Base-by-base conservation (phyloP, 1,140 invertebrate species). In the Asobara japonica region DNA sequence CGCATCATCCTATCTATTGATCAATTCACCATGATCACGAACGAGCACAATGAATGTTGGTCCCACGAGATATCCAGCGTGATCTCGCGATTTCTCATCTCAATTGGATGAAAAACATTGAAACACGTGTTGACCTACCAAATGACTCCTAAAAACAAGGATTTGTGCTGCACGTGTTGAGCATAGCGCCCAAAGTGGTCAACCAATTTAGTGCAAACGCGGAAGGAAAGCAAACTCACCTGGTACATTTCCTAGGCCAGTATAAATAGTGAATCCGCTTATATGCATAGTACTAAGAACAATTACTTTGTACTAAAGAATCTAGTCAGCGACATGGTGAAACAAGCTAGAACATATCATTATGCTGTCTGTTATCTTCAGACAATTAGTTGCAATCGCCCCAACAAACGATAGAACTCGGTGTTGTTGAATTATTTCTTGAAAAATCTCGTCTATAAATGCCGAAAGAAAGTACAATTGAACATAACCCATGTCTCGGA, bases 381-480 rank as follows among this genome's bases (percentile, higher is more conserved):
- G 22, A 56, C 51, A 56, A 56, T 56, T 56, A 56, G 51, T 56
- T 56, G 51, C 13, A 25, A 56, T 27, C 25, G 7, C 8, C 3
- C 22, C 22, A 27, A 1, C 10, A 27, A 18, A 25, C 51, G 8
- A 25, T 56, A 38, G 33, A 11, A 33, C 5, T n/a, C 30, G 33
- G 30, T 33, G n/a, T n/a, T n/a, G n/a, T n/a, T n/a, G 36, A 65
- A 45, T 45, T 45, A 41, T 27, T 56, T 62, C 68, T 41, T 45
- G 38, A 62, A 75, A 68, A 74, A 51, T 69, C 70, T 38, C 45
- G 71, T 74, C 72, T 84, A 80, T 82, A 81, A 82, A 83, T 84
- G 82, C 76, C 66, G 61, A 72, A 79, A 72, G 73, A 82, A 81
- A 80, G 79, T 78, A 79, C 76, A 73, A 82, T 65, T 69, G 73